A percentile compares a stretch with the other conserved stretches of the same genome.
Conservation (phyloP, 1,140 invertebrate genomes). For the Leguminivora glycinivorella region DNA sequence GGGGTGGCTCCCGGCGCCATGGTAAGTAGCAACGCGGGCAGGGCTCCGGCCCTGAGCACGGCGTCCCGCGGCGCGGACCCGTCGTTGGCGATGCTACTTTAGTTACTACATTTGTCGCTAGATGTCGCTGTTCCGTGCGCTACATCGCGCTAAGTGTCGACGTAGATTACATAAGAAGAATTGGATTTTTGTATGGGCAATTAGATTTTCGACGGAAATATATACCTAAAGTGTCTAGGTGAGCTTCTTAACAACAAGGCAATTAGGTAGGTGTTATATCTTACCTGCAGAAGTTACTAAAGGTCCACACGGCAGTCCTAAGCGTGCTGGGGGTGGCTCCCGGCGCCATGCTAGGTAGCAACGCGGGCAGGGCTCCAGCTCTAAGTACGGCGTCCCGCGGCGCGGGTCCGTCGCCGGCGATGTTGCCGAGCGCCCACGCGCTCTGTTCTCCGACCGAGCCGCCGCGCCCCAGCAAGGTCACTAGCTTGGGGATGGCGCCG, state of each 20-base stretch:
- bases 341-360: constrained; percentile 84
- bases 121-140: too few relatives aligned
- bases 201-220: too few relatives aligned
- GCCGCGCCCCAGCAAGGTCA: constrained; percentile 88
- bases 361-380: constrained; percentile 81
- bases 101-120: not conserved
- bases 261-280: too few relatives aligned
- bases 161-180: too few relatives aligned
- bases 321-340: constrained; percentile 66
- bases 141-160: too few relatives aligned
- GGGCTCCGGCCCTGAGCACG: constrained; percentile 80
- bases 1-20: constrained; percentile 77
- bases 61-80: constrained; percentile 77
- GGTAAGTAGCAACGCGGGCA: constrained; percentile 83
- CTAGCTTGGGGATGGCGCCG: constrained; percentile 92
- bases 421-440: constrained; percentile 98
- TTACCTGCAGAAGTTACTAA: constrained; percentile 90
- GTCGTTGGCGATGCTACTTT: constrained; percentile 97
- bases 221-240: too few relatives aligned
- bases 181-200: too few relatives aligned
- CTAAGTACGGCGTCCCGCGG: constrained; percentile 88
- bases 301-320: constrained; percentile 90
- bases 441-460: constrained; percentile 95
- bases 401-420: constrained; percentile 92
- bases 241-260: too few relatives aligned